Evolutionary conservation across 1,140 invertebrate genomes (phyloP), one percentile per base, ranked within the genome.

Genomic region (Chelonus insularis): DNA sequence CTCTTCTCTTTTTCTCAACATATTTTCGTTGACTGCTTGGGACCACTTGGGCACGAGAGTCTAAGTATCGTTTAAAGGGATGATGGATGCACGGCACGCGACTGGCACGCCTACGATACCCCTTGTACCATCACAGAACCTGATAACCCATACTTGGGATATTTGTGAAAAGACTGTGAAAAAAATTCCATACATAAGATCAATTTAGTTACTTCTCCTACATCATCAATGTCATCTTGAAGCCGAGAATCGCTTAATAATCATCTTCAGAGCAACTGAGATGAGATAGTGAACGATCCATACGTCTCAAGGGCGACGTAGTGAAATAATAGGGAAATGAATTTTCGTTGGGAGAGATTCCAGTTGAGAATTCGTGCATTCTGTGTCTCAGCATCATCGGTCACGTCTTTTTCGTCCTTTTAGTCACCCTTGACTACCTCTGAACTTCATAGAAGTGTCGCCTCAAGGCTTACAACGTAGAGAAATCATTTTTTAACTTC

Each of bases 241-340:
- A 34, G 48, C 48, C 47, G 50, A 45, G 29, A 59, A 59, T 54
- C 55, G 55, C 59, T 64, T 62, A 66, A 66, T 66, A 66, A 60
- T 55, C 14, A 25, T 23, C 48, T 59, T 36, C 14, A 21, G 18
- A 37, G 51, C 65, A 66, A 43, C 58, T n/a, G 58, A 58, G 56
- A 64, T 55, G 43, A 56, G 60, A 63, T 79, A 78, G 77, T 78
- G 77, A 80, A 78, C 76, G 79, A 79, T 80, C 80, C 79, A 81
- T 80, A 81, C 75, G 79, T 81, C 79, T 78, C 74, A 54, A 51
- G 64, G 55, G 64, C 69, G 79, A 81, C 78, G 74, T 70, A 52
- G 71, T 66, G 79, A 73, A 80, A 79, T 81, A 81, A 81, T 81
- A 80, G 78, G 79, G 79, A 81, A 81, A 81, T 81, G 79, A 80